Percentiles rank a stretch among this genome's conserved stretches.
These are phyloP conservation scores for Poicephalus gulielmi DNA, from an alignment of 2,113 vertebrate genomes.

Conservation along the genomic window DNA sequence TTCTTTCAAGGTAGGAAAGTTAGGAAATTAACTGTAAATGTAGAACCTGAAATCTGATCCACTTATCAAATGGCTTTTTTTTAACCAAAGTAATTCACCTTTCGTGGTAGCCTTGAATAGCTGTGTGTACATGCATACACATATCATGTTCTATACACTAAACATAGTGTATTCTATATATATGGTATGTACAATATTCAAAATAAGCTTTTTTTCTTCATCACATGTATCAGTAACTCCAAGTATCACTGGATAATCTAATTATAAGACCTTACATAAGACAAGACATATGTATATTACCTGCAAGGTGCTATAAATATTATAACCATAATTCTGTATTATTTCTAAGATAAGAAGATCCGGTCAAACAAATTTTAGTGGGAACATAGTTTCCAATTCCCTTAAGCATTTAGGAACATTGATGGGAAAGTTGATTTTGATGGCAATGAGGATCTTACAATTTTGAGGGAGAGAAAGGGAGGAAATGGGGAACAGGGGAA, in stretches of 20 bases:
- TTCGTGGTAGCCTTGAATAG: not conserved
- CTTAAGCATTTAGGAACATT: not conserved
- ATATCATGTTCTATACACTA: not conserved
- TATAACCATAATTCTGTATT: not conserved
- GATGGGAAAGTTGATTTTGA: not conserved
- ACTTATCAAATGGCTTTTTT: not conserved
- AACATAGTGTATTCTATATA: not conserved
- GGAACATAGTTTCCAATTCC: not conserved
- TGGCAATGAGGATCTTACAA: not conserved
- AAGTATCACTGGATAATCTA: not conserved
- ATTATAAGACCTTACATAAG: not conserved
- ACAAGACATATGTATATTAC: not conserved
- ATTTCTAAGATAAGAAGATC: not conserved
- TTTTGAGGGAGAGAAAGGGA: not conserved
- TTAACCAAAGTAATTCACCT: not conserved
- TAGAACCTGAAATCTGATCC: not conserved
- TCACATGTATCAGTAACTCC: not conserved
- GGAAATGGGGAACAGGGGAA: not conserved
- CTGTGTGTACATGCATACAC: not conserved
- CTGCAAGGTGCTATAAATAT: not conserved
- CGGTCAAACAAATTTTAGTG: not conserved
- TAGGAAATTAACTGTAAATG: not conserved
- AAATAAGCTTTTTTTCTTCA: not conserved
- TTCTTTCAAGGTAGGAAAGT: not conserved
- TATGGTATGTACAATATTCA: rapidly evolving